Percentiles rank a stretch among this genome's conserved stretches.
These are phyloP conservation scores for Apamea monoglypha DNA, from an alignment of 2,888 invertebrate species.

Conservation along the genomic window DNA sequence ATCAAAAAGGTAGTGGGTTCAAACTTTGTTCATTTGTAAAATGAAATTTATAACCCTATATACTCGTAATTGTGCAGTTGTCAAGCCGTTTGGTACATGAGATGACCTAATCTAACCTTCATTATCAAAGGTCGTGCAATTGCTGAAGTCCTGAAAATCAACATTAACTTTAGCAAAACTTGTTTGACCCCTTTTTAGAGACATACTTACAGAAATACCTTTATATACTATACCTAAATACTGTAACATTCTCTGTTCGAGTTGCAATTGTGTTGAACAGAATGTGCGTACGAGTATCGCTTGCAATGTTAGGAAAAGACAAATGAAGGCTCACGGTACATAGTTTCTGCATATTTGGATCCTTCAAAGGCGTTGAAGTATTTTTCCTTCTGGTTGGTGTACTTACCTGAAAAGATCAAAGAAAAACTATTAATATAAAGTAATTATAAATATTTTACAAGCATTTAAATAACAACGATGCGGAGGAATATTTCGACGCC, in stretches of 20 bases:
- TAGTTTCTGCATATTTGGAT: slow-evolving; percentile 8
- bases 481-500: too few species aligned
- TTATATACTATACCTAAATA: neutral
- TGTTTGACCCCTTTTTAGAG: neutral
- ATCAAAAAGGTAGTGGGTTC: neutral
- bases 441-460: neutral
- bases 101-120: neutral
- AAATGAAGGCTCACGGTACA: slow-evolving; percentile 31
- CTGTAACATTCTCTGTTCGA: slow-evolving; percentile 5
- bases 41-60: neutral
- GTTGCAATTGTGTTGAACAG: slow-evolving; percentile 28
- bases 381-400: neutral
- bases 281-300: slow-evolving; percentile 41
- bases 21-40: neutral
- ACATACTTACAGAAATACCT: slow-evolving; percentile 1
- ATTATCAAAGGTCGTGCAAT: neutral
- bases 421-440: slow-evolving; percentile 26
- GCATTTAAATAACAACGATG: too few species aligned
- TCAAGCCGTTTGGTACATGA: neutral
- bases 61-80: neutral
- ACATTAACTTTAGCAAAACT: neutral
- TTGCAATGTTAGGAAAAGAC: slow-evolving; percentile 17
- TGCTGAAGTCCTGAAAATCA: too few species aligned
- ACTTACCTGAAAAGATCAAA: slow-evolving; percentile 68
- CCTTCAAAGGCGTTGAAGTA: neutral